A percentile compares a stretch with the other conserved stretches of the same genome.
These are phyloP conservation scores for Mustela nigripes DNA, from an alignment of 2,113 vertebrate species.

Conservation along the genomic window DNA sequence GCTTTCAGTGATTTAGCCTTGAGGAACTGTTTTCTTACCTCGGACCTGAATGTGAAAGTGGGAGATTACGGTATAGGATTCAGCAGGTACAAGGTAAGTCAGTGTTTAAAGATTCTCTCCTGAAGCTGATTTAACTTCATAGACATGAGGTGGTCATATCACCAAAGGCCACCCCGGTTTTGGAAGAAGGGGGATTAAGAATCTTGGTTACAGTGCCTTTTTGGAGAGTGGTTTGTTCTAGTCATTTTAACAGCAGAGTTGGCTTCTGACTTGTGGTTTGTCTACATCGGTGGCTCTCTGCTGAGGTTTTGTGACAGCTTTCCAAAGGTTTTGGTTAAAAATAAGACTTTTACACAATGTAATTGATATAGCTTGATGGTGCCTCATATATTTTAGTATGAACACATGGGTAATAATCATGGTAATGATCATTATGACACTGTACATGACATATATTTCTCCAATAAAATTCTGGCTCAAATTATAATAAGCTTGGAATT, in stretches of 20 bases:
- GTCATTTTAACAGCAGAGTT: neutral
- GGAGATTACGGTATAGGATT: conserved; percentile 97
- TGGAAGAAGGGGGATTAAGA: neutral
- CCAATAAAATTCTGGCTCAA: neutral
- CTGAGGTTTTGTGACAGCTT: neutral
- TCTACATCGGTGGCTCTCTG: neutral
- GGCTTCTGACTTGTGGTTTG: neutral
- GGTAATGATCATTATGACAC: neutral
- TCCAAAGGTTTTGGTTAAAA: neutral
- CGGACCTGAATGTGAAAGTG: conserved; percentile 97
- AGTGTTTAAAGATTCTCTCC: neutral
- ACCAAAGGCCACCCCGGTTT: neutral
- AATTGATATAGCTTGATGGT: neutral
- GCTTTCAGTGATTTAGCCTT: conserved; percentile 94
- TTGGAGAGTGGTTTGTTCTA: neutral
- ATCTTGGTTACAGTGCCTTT: neutral
- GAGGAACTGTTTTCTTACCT: conserved; percentile 97
- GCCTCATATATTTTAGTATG: neutral
- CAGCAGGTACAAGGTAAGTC: conserved; percentile 95
- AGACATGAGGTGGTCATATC: neutral
- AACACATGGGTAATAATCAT: neutral
- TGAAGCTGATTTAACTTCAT: neutral
- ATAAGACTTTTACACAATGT: neutral
- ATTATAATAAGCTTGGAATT: neutral
- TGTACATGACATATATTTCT: neutral